These are phyloP conservation scores for Spinus pinus DNA, from an alignment of 2,797 vertebrate species.

Conservation along the genomic window DNA sequence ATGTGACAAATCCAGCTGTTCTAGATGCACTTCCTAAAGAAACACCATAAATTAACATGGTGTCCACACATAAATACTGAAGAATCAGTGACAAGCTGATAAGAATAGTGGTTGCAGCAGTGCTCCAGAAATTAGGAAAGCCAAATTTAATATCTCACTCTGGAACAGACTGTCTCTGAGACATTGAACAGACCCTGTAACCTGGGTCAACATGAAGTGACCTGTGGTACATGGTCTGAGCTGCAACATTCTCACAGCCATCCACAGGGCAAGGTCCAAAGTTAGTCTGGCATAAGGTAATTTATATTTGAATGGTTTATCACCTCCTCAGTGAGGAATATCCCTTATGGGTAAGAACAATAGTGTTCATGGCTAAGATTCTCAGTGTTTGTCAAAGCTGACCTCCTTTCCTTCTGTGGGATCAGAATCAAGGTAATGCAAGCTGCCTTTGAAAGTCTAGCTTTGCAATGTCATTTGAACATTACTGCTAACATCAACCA, in stretches of 20 bases:
- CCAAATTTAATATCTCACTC: not conserved
- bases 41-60: not conserved
- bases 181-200: not conserved
- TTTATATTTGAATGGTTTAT: not conserved
- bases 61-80: not conserved
- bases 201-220: accelerated
- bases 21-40: not conserved
- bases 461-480: not conserved
- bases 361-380: not conserved
- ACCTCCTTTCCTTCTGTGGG: not conserved
- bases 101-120: not conserved
- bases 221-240: not conserved
- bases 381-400: not conserved
- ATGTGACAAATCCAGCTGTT: not conserved
- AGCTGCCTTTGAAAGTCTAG: not conserved
- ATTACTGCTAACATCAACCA: not conserved
- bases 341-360: not conserved
- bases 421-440: not conserved
- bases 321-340: not conserved
- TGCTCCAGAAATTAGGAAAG: not conserved
- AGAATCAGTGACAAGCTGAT: not conserved
- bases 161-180: not conserved
- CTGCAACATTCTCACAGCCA: not conserved
- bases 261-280: not conserved
- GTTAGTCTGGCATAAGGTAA: not conserved